phyloP scores from a whole-genome alignment of 2,113 vertebrate species.

The Hippolais icterina region DNA sequence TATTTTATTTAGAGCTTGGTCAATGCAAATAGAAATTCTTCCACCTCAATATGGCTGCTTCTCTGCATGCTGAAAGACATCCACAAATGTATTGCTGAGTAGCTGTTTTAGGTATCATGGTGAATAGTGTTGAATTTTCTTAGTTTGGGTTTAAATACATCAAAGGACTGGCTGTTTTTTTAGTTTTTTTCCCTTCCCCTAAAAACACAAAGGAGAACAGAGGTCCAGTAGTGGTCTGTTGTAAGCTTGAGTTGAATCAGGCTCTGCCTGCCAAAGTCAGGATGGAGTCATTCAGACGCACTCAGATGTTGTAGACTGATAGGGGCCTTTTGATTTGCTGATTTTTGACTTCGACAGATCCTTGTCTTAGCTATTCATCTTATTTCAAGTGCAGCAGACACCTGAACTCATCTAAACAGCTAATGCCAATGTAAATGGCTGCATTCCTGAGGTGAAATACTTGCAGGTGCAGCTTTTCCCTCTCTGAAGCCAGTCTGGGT shows the following conservation, averaged over 20 bases:
- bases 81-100: background rate
- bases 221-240: background rate
- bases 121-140: background rate
- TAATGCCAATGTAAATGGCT: background rate
- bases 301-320: background rate
- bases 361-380: background rate
- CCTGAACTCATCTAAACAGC: background rate
- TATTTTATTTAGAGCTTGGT: background rate
- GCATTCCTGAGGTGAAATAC: background rate
- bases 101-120: background rate
- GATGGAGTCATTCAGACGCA: background rate
- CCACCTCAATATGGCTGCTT: background rate
- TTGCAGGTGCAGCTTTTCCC: background rate
- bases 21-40: background rate
- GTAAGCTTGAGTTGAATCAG: background rate
- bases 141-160: background rate
- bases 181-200: accelerated
- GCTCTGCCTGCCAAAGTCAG: background rate
- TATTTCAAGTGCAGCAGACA: background rate
- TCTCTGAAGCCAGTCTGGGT: background rate
- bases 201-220: background rate
- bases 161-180: background rate
- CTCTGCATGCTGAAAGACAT: background rate
- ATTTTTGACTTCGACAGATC: background rate
- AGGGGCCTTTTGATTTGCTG: background rate